Conservation (phyloP, 2,113 vertebrate genomes). For the Thomomys bottae region DNA sequence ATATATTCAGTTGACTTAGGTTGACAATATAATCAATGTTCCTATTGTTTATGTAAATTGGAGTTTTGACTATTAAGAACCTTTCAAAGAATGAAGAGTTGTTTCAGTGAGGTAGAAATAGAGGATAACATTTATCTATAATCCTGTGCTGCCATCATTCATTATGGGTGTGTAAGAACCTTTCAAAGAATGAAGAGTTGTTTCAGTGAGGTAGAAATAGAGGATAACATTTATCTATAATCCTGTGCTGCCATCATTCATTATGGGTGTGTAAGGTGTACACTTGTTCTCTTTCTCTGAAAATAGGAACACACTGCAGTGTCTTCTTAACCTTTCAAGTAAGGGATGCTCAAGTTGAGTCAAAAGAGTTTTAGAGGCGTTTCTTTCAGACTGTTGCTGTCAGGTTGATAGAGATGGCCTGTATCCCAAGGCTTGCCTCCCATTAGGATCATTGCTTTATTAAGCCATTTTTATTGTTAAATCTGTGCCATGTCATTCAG, state of each 20-base stretch:
- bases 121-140: not conserved
- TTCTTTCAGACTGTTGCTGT: not conserved
- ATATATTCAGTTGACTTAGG: not conserved
- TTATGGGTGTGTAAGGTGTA: not conserved
- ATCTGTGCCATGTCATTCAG: not conserved
- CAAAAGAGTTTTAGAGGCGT: not conserved
- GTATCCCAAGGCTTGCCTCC: not conserved
- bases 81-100: not conserved
- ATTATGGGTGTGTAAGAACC: not conserved
- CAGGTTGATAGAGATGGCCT: not conserved
- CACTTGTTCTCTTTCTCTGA: not conserved
- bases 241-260: not conserved
- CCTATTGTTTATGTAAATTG: not conserved
- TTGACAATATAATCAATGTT: not conserved
- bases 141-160: not conserved
- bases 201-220: constrained; percentile 14
- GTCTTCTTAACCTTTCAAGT: constrained; percentile 29
- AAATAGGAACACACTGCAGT: not conserved
- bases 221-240: not conserved
- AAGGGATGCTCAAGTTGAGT: not conserved
- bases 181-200: not conserved
- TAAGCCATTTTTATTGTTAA: not conserved
- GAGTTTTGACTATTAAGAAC: not conserved
- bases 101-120: constrained; percentile 1
- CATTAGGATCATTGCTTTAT: not conserved